Evolutionary conservation across 1,140 invertebrate genomes (phyloP).

Genomic region (Atopsyche davidsoni): DNA sequence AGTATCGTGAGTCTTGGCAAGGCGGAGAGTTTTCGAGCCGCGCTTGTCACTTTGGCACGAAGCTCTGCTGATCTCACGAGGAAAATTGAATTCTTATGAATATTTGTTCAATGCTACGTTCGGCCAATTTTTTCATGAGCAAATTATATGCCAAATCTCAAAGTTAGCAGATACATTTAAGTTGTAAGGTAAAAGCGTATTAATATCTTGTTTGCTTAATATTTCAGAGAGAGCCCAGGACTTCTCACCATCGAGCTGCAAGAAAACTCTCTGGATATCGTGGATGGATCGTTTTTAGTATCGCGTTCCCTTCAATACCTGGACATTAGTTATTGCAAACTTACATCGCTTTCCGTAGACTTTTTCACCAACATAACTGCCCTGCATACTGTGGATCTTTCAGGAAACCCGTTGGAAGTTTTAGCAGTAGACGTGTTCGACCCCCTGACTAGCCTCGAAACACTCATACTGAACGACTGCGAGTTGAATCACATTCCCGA

Average conservation of each 20-base stretch:
- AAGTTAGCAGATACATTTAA: too few species aligned
- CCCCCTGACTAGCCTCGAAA: slow-evolving; percentile 57
- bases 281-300: slow-evolving; percentile 59
- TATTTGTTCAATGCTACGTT: too few species aligned
- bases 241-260: slow-evolving; percentile 64
- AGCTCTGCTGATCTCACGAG: too few species aligned
- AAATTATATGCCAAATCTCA: too few species aligned
- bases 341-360: slow-evolving; percentile 51
- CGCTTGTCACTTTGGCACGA: too few species aligned
- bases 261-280: slow-evolving; percentile 54
- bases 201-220: too few species aligned
- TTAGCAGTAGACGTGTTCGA: slow-evolving; percentile 56
- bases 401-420: slow-evolving; percentile 57
- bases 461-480: slow-evolving; percentile 59
- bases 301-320: slow-evolving; percentile 60
- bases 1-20: too few species aligned
- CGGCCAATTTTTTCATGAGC: too few species aligned
- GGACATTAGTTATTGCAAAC: slow-evolving; percentile 59
- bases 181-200: too few species aligned
- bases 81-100: too few species aligned
- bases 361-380: slow-evolving; percentile 64
- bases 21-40: too few species aligned
- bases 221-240: slow-evolving; percentile 59
- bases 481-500: slow-evolving; percentile 54
- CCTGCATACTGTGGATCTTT: slow-evolving; percentile 60